phyloP scores from a whole-genome alignment of 2,888 invertebrate genomes.

The Strigamia crassipes region DNA sequence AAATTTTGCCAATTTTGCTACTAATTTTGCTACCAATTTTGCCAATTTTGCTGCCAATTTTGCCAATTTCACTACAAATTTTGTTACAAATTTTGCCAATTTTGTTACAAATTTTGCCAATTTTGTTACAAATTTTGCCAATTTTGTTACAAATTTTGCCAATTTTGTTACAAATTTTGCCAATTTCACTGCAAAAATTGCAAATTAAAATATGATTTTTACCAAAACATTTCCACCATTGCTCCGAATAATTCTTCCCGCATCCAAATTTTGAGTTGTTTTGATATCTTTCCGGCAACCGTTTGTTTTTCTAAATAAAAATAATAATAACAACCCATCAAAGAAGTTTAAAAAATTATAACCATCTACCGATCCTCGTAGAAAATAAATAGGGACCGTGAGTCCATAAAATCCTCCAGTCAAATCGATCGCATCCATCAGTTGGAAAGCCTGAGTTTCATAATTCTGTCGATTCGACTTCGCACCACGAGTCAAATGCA shows the following conservation, averaged over 20 bases:
- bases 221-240: constrained; percentile 28
- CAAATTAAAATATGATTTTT: not conserved
- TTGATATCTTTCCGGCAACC: not conserved
- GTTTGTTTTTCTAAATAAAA: not conserved
- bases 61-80: too few species aligned
- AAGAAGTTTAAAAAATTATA: not conserved
- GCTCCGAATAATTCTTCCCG: not conserved
- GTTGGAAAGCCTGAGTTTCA: not conserved
- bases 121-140: too few species aligned
- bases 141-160: too few species aligned
- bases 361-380: constrained; percentile 19
- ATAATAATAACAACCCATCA: not conserved
- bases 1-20: too few species aligned
- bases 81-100: too few species aligned
- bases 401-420: constrained; percentile 10
- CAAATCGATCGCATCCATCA: not conserved
- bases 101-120: too few species aligned
- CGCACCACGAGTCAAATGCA: not conserved
- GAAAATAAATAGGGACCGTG: not conserved
- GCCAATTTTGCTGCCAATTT: too few species aligned
- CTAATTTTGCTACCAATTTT: too few species aligned
- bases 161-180: too few species aligned
- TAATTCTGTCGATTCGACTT: not conserved
- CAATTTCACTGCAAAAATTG: too few species aligned
- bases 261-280: not conserved